Evolutionary conservation across 1,140 invertebrate genomes (phyloP), one percentile per base, ranked within the genome.

Genomic region (Bombus sibiricus): DNA sequence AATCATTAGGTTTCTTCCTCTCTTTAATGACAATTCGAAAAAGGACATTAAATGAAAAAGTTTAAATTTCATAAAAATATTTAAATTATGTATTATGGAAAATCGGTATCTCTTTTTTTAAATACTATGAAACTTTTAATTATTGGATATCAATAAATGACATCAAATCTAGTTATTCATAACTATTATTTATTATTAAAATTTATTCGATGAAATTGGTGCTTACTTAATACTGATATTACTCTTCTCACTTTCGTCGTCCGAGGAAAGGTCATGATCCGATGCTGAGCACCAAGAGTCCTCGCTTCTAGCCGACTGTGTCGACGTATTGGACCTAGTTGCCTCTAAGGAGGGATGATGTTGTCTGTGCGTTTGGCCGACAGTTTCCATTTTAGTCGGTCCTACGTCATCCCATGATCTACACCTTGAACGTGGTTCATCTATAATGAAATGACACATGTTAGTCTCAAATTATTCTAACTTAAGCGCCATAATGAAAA

Each of bases 221-320:
- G 94, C 95, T 95, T 92, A 96, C 96, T 96, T 96, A 92, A 95
- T 95, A 93, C 95, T 95, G 92, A 96, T 94, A 92, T 94, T 95
- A 91, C 96, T 96, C 91, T 96, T 95, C 90, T 96, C 96, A 91
- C 96, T 96, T 92, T 96, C 96, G 77, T 96, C 96, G 88, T 96
- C 96, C 15, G 96, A 96, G 57, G 96, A 96, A 66, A 96, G 93
- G 85, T 96, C 96, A 88, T 96, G 96, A 87, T 96, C 96, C n/a
- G 96, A 96, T 28, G 96, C 96, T 13, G 96, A 96, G 91, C 96
- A 96, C 95, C 96, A 96, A 81, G 96, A 96, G 85, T 96, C 96
- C 87, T 96, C 96, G 87, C 95, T 96, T 88, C 96, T 95, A 25
- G 93, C 93, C 12, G 94, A 94, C 83, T 96, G 95, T 39, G 94